Evolutionary conservation across 1,140 invertebrate species (phyloP), one percentile per base, ranked within the genome.

Genomic region (Euwallacea fornicatus): DNA sequence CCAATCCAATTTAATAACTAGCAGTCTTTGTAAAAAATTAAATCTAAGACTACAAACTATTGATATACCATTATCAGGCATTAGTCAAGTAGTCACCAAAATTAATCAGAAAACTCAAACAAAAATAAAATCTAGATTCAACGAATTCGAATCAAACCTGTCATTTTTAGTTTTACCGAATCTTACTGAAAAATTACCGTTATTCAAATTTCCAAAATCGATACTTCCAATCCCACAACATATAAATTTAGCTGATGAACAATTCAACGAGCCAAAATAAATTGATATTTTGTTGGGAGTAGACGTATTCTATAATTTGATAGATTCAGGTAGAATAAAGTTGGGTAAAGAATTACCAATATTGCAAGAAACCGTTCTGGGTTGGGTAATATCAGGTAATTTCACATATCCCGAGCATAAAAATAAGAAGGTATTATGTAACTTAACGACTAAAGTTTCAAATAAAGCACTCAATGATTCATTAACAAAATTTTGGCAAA

Each of bases 231-330:
- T 44, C 56, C 58, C 69, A 53, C 2, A 47, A 55, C 2, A 71
- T 71, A 64, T 73, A 7, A 58, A 73, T 65, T 47, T 79, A 15
- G 77, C 77, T n/a, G 79, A 79, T 72, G 68, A 76, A 21, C 9
- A 74, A 7, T 81, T 78, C 67, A 33, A 61, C 72, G 67, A 50
- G 21, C 67, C 67, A 7, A 68, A 65, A 46, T 44, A 62, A 7
- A 76, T 81, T 43, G 76, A 81, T 66, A 41, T 81, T 11, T 33
- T 82, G 7, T 61, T 80, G 0, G 79, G 76, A 3, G 75, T 76
- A 7, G 76, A 76, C 15, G 41, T 74, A 21, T 80, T 79, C 72
- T 80, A 76, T 70, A 66, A 77, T 7, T 50, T 81, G 42, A 50
- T 81, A 0, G 66, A 69, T 46, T 63, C 50, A 7, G 76, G 76